Evolutionary conservation across 2,113 vertebrate species (phyloP), one percentile per base, ranked within the genome.

Genomic region (Columba janthina): DNA sequence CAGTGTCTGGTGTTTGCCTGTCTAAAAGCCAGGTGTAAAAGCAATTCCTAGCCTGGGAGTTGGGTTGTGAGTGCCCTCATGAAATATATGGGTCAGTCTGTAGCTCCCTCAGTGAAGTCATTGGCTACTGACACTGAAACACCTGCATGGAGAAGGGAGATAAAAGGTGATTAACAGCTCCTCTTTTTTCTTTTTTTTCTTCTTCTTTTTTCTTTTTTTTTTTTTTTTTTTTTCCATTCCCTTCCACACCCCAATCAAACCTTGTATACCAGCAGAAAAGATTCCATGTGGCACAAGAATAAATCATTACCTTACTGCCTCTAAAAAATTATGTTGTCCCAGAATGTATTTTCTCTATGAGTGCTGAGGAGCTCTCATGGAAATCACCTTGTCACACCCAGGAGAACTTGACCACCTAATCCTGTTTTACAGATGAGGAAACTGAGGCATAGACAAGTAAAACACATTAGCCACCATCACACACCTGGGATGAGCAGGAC

Each of bases 381-480:
- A 85, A 94, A 67, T 67, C 28, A 74, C 29, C 46, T 54, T 20
- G 17, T 80, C 64, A 71, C 38, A 69, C 12, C 11, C 29, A 78
- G 12, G 29, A 77, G 21, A 36, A 36, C 6, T 42, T 81, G 42
- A 32, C 56, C 15, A 38, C 29, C 51, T 83, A 80, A 80, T 66
- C 28, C 18, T 64, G 25, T 73, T 71, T 64, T 56, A 38, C 26
- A 74, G 38, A 21, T 60, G 32, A 78, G 83, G 76, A 96, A 96
- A 97, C 93, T 89, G 94, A 94, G 86, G 86, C 61, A 89, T 6
- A 75, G 42, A 36, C 38, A 88, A 89, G 10, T 28, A 81, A 80
- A 91, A 86, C 0, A 2, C 1, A 11, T 83, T 34, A 92, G 7
- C 34, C 15, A 48, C 54, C 60, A 56, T 77, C 76, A 60, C 32